phyloP scores from a whole-genome alignment of 2,797 vertebrate genomes.

The Eulemur rubriventer region DNA sequence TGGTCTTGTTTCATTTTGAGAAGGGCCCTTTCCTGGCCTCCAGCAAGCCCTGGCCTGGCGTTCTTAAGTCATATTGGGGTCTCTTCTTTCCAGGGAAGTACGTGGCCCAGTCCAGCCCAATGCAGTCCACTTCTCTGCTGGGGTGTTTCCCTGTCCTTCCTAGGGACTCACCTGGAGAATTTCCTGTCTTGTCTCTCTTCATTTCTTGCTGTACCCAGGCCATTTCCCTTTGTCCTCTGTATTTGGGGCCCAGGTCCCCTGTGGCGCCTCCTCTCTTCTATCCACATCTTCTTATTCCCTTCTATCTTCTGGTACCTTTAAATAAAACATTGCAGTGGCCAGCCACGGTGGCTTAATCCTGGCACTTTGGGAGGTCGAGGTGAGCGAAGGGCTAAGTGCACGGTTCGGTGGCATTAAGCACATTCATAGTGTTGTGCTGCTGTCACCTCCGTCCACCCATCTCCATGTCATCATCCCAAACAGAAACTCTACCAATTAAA shows the following conservation, averaged over 20 bases:
- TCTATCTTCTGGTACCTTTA: neutral
- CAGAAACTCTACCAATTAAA: neutral
- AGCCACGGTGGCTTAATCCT: too few species aligned
- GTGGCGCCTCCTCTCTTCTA: neutral
- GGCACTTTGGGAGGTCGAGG: too few species aligned
- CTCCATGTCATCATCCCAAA: too few species aligned
- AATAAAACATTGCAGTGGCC: neutral
- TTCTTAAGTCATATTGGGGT: neutral
- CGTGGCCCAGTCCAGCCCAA: rapidly evolving
- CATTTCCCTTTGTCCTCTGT: neutral
- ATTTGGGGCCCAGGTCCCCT: neutral
- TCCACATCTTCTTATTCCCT: neutral
- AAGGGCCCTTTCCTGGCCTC: neutral
- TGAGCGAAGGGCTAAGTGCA: too few species aligned
- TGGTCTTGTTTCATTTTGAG: neutral
- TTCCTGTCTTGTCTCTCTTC: neutral
- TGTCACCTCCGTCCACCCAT: neutral
- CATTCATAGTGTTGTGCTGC: neutral
- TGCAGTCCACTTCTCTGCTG: neutral
- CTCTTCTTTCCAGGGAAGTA: neutral
- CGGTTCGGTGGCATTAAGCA: neutral
- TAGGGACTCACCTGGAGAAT: neutral
- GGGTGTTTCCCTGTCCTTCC: neutral
- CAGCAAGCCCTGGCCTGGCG: neutral
- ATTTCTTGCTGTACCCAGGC: neutral